Percentiles rank a stretch among this genome's conserved stretches.
These are phyloP conservation scores for Leptodactylus fuscus DNA, from an alignment of 2,113 vertebrate species.

Conservation along the genomic window DNA sequence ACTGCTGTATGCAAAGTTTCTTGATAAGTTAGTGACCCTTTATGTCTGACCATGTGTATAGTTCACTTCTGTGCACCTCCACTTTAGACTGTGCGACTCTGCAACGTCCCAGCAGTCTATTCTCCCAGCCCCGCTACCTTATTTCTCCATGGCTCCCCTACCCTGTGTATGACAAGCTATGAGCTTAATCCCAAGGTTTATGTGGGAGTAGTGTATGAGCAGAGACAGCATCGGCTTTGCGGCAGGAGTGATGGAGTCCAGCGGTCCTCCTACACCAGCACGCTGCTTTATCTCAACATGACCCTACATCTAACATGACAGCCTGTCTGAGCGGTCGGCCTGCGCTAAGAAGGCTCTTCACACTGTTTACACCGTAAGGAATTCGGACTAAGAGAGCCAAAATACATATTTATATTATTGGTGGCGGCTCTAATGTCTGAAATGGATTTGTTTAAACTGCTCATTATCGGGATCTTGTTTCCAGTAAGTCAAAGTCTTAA, in stretches of 20 bases:
- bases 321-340: background rate
- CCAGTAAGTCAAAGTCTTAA: background rate
- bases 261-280: background rate
- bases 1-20: too few relatives aligned
- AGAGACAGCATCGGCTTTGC: background rate
- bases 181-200: background rate
- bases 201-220: background rate
- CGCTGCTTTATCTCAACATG: conserved; percentile 33
- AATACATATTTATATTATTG: background rate
- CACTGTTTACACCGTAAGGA: conserved; percentile 26
- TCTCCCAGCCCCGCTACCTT: too few relatives aligned
- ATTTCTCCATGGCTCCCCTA: too few relatives aligned
- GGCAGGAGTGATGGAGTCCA: background rate
- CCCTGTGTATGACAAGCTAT: too few relatives aligned
- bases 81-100: too few relatives aligned
- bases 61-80: too few relatives aligned
- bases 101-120: too few relatives aligned
- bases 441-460: background rate
- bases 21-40: too few relatives aligned
- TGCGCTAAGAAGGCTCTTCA: conserved; percentile 5
- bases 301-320: conserved; percentile 9
- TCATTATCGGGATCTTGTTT: conserved; percentile 15
- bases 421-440: background rate
- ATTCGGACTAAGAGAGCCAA: conserved; percentile 8
- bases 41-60: too few relatives aligned